Base-by-base conservation (phyloP, 2,888 invertebrate genomes). In the Meteorus cinctellus region DNA sequence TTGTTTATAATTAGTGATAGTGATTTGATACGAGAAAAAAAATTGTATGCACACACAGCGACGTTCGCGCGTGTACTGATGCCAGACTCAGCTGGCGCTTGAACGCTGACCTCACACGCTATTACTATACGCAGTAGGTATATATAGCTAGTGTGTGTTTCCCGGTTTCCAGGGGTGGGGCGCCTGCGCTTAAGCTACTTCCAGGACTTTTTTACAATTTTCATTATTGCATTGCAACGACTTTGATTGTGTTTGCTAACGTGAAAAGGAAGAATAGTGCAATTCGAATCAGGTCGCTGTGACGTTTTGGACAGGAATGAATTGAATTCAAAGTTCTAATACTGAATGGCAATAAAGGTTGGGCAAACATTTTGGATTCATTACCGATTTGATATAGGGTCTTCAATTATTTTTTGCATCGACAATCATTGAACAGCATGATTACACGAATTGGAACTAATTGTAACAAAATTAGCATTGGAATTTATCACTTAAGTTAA, bases 11-110 rank as follows among this genome's bases (percentile, higher is more conserved):
- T 36, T 19, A n/a, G 31, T 55, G 24, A n/a, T 16, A 65, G 2
- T 8, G 19, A 3, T n/a, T 12, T 41, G n/a, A 65, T 65, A 36
- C n/a, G 10, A 27, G 19, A 14, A 55, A 24, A 6, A 16, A 24
- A 4, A 14, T 48, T 66, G 76, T n/a, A 55, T 80, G 36, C 68
- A 16, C 59, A 76, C 76, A 63, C 68, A 60, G 70, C 77, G 75
- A 74, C 70, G 76, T 73, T 76, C 78, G 79, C 79, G 80, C 80
- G 79, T 78, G 74, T 68, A 81, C 79, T 81, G 78, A 72, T 65
- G 70, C 59, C 72, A 77, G 62, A 41, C 78, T 77, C 78, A 77
- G 78, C 74, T 79, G 80, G 76, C 77, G 79, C 76, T 79, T 77
- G 79, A 79, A 77, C 77, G 79, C 75, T 77, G 77, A 79, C 76